phyloP scores from a whole-genome alignment of 2,113 vertebrate genomes.

The Cyprinodon tularosa region DNA sequence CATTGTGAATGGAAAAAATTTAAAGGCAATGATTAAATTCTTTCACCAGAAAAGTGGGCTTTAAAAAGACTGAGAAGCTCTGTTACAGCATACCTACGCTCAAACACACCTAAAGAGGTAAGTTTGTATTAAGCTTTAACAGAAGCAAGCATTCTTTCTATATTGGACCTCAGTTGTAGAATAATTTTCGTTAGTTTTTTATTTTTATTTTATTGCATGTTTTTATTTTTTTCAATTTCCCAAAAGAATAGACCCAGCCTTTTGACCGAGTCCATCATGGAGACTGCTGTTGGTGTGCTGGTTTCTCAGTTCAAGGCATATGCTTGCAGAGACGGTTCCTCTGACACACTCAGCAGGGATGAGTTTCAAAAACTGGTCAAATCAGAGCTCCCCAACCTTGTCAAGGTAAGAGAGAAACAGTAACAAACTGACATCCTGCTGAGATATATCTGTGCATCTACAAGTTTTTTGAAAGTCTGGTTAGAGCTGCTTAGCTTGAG shows the following conservation, averaged over 20 bases:
- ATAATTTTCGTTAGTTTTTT: neutral
- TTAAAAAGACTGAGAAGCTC: conserved; percentile 19
- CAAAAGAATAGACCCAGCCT: neutral
- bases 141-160: neutral
- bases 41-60: neutral
- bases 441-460: neutral
- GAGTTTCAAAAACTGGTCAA: conserved; percentile 49
- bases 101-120: conserved; percentile 15
- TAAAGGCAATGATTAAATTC: conserved; percentile 17
- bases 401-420: conserved; percentile 41
- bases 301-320: conserved; percentile 56
- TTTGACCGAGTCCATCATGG: conserved; percentile 33
- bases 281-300: conserved; percentile 42
- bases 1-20: conserved; percentile 43
- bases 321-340: conserved; percentile 43
- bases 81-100: neutral
- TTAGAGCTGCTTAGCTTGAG: neutral
- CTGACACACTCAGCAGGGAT: conserved; percentile 52
- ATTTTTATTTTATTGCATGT: too few relatives aligned
- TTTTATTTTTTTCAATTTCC: neutral
- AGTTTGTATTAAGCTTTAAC: conserved; percentile 1
- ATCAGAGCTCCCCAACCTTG: conserved; percentile 47
- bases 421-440: neutral
- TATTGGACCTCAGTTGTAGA: neutral
- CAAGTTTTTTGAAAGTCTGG: neutral